Base-by-base conservation (phyloP, 1,140 invertebrate species). In the Anoplolepis gracilipes region DNA sequence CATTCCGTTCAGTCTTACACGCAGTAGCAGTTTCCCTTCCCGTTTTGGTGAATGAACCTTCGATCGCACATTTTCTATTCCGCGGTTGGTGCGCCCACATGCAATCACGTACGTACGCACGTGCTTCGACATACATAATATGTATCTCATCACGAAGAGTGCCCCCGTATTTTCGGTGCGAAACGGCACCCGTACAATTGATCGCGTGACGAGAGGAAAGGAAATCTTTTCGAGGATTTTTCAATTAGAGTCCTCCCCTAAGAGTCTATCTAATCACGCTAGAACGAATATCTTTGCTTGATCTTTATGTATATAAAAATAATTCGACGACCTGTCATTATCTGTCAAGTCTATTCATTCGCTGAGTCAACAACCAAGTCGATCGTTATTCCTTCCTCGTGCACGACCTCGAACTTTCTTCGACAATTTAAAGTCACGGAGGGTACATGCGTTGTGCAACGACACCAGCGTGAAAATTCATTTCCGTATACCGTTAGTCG, bases 11-110 rank as follows among this genome's bases (percentile, higher is more conserved):
- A 39, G 36, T 57, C 36, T 76, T 76, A 16, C 22, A 25, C 8
- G 13, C 22, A 10, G 6, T 22, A 62, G 13, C 46, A 49, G 46
- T 49, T 10, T 79, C 67, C 25, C 10, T 42, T 67, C 36, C 28
- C 57, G 22, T 25, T 70, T 81, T 81, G 33, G 49, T 19, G 49
- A 81, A 70, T 39, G 65, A 57, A 70, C 64, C 22, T 70, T 70
- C 64, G 30, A 22, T 49, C 49, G 11, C 22, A 19, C 33, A 49
- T 81, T 81, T 70, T 81, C 49, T 81, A 81, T 81, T 81, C 77
- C 49, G 25, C 65, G 10, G 22, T 30, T 19, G 77, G 28, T 79
- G n/a, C 77, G 64, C 1, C 33, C 46, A 42, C 33, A 22, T 67
- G 22, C 46, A 30, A 46, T 69, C 42, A 49, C 39, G 67, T 53